A percentile compares a stretch with the other conserved stretches of the same genome.
These are phyloP conservation scores for Penelope pileata DNA, from an alignment of 2,113 vertebrate species.

Conservation along the genomic window DNA sequence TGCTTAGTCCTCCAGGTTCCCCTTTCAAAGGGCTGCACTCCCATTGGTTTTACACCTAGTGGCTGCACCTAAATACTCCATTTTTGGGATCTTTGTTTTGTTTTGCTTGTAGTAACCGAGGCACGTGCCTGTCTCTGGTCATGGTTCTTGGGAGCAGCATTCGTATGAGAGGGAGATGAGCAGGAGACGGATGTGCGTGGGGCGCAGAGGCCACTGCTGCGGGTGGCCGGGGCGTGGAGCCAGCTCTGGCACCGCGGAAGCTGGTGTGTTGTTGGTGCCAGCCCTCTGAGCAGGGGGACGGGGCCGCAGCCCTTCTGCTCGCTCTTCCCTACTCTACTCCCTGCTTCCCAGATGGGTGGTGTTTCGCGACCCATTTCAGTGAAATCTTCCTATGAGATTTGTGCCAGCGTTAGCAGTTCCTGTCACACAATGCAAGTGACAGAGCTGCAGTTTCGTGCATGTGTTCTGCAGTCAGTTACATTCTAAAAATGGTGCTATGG, in stretches of 20 bases:
- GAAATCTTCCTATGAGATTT: neutral
- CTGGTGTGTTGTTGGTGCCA: rapidly evolving
- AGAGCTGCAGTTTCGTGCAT: neutral
- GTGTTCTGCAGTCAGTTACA: neutral
- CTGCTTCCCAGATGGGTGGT: rapidly evolving
- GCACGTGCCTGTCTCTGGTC: rapidly evolving
- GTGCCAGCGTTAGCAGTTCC: neutral
- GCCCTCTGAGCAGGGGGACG: rapidly evolving
- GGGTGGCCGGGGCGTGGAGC: rapidly evolving
- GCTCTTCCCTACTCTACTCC: neutral
- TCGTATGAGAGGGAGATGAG: neutral
- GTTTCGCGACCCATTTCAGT: neutral
- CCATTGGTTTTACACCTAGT: neutral
- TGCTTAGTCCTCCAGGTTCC: neutral
- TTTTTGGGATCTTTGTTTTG: neutral
- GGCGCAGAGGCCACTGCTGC: neutral
- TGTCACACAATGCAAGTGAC: neutral
- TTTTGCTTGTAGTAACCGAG: neutral
- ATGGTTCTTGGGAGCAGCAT: neutral
- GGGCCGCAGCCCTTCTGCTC: neutral
- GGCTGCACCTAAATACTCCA: rapidly evolving
- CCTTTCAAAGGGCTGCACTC: neutral
- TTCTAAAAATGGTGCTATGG: neutral
- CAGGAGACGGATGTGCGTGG: rapidly evolving
- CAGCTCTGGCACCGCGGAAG: neutral